Base-by-base conservation (phyloP, 2,888 invertebrate species). In the Hirtodrosophila histrioides region DNA sequence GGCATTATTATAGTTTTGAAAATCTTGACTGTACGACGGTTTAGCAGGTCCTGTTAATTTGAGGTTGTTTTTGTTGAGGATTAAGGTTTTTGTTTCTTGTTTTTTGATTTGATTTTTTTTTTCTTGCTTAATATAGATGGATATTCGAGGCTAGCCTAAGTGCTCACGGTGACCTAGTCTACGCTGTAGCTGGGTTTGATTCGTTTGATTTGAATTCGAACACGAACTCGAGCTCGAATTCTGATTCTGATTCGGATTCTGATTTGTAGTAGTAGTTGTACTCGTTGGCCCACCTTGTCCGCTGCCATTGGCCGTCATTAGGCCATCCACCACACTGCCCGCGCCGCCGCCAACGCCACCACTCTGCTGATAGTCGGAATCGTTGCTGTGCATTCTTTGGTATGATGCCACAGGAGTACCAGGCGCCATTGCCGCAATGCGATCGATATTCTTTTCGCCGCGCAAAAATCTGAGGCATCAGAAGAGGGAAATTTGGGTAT, bases 321-420 rank as follows among this genome's bases (percentile, higher is more conserved):
- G 78, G 69, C 75, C 73, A 74, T 80, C 81, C 73, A 78, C 80
- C 80, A 83, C 83, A 83, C 78, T 80, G 78, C 78, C 81, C 58
- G 69, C 69, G 48, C 70, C 67, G 5, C 65, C 62, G 4, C 67
- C 69, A 23, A 78, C 79, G 45, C 77, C 73, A 49, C 80, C 85
- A 69, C 83, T 86, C 51, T 76, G 78, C 75, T 89, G 88, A 74
- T 90, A 91, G 56, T 91, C 93, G 86, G 96, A 96, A 90, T 97
- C 97, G 91, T 95, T 96, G 90, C 96, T 97, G 92, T 95, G 95
- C 95, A 96, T 96, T 85, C 97, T 94, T 91, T 96, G 96, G 92
- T 96, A 97, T 41, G 93, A 93, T 69, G 93, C 93, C 4, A 94
- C 94, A 1, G 96, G 96, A 12, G 96, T 96, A 57, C 94, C 94